These are phyloP conservation scores for Sparidentex hasta DNA, from an alignment of 2,797 vertebrate genomes.

Conservation along the genomic window DNA sequence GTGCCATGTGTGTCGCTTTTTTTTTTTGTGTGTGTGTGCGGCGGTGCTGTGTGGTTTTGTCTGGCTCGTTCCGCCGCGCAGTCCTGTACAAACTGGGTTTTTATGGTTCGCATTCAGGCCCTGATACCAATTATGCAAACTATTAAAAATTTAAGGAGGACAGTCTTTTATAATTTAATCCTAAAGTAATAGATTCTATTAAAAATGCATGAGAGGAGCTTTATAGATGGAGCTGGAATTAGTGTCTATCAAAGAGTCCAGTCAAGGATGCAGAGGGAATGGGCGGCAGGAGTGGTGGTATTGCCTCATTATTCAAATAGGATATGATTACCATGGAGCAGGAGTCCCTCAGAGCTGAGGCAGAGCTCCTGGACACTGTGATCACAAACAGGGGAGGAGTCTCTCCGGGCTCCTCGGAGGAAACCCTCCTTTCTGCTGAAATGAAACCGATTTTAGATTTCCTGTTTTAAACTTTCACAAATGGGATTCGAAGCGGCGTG, in stretches of 20 bases:
- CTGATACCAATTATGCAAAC: slow-evolving; percentile 89
- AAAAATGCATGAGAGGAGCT: slow-evolving; percentile 89
- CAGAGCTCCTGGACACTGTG: slow-evolving; percentile 62
- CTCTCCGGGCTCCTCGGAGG: slow-evolving; percentile 23
- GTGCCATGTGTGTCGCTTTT: slow-evolving; percentile 37
- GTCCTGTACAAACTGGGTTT: slow-evolving; percentile 83
- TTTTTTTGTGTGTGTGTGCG: slow-evolving; percentile 57
- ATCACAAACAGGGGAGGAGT: slow-evolving; percentile 57
- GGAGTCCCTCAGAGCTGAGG: slow-evolving; percentile 69
- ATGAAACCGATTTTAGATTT: slow-evolving; percentile 59
- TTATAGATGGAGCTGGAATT: slow-evolving; percentile 90
- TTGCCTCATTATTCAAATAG: slow-evolving; percentile 88
- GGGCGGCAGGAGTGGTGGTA: slow-evolving; percentile 74
- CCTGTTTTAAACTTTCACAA: slow-evolving; percentile 52
- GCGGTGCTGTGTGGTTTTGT: slow-evolving; percentile 57
- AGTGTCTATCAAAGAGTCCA: slow-evolving; percentile 87
- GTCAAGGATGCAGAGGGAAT: slow-evolving; percentile 81
- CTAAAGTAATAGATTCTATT: slow-evolving; percentile 91
- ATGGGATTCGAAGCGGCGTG: slow-evolving; percentile 33
- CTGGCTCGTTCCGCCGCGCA: slow-evolving; percentile 61
- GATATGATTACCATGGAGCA: slow-evolving; percentile 82
- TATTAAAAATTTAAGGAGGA: slow-evolving; percentile 89
- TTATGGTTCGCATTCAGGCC: slow-evolving; percentile 82
- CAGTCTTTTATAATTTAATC: slow-evolving; percentile 92
- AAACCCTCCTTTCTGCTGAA: slow-evolving; percentile 30